Base-by-base conservation (phyloP, 1,140 invertebrate species). In the Lordiphosa clarofinis region DNA sequence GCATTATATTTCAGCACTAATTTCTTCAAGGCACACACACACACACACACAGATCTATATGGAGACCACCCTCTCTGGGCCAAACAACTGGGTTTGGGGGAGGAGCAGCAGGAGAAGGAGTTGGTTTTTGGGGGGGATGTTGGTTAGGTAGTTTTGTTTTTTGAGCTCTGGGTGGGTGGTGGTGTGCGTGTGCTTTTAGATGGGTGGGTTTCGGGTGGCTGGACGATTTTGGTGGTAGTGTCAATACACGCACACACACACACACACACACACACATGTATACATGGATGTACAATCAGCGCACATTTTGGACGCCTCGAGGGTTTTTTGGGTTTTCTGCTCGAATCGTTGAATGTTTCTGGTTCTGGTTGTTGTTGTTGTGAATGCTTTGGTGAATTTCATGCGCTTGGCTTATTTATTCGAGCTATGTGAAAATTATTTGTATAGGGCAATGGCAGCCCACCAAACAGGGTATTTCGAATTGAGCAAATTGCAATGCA, bases 391-490 rank as follows among this genome's bases (percentile, higher is more conserved):
- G 52, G 46, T 60, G 40, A 65, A 64, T 57, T 79, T 70, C 56
- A 57, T 79, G 61, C 57, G 69, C 60, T 71, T 71, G 66, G 56
- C 52, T 73, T 67, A 57, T 81, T 81, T 71, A 71, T 81, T 81
- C 58, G 36, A 63, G 71, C 61, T 63, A 71, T 81, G 65, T 66
- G 75, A 19, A 56, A 81, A 65, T 70, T 74, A 79, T 70, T 70
- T 70, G 60, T 48, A 62, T 40, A 44, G 62, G 46, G 39, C 48
- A 40, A 37, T 24, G 42, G 40, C 36, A 31, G 48, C 40, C 28
- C 19, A 48, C n/a, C 2, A 13, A 13, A 75, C 61, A 70, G 73
- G 73, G 73, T 75, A 60, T 4, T 11, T n/a, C 33, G 3, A 12
- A 47, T 24, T 38, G n/a, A n/a, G n/a, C 36, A 5, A n/a, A 2